These are phyloP conservation scores for Dendrolimus pini DNA, from an alignment of 2,888 invertebrate species.

Conservation along the genomic window DNA sequence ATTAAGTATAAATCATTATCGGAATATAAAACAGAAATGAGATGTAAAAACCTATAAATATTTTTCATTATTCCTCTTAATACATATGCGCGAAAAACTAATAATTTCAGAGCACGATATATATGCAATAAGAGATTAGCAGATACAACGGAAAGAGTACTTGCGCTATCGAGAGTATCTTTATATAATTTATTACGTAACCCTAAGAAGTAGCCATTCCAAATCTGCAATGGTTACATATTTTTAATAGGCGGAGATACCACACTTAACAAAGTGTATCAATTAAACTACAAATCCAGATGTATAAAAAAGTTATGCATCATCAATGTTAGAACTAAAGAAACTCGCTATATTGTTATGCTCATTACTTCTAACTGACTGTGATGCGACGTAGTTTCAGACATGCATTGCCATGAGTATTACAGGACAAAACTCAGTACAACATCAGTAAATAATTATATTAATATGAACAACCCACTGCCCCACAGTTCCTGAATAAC, in stretches of 20 bases:
- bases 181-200: constrained; percentile 63
- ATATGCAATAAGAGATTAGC: neutral
- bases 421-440: constrained; percentile 36
- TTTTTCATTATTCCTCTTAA: no score
- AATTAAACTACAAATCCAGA: constrained; percentile 72
- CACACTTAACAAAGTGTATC: constrained; percentile 70
- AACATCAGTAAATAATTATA: constrained; percentile 6
- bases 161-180: constrained; percentile 21
- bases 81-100: no score
- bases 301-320: constrained; percentile 72
- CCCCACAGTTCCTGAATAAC: constrained; percentile 21
- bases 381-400: constrained; percentile 60
- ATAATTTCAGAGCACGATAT: no score
- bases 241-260: constrained; percentile 73
- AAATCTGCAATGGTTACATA: constrained; percentile 69
- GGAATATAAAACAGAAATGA: no score
- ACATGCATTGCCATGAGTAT: constrained; percentile 55
- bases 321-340: constrained; percentile 60
- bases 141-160: neutral
- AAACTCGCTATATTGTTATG: constrained; percentile 45
- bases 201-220: constrained; percentile 69
- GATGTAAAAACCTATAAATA: no score
- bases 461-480: constrained; percentile 23
- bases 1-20: no score
- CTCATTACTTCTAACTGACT: constrained; percentile 46